A percentile compares a stretch with the other conserved stretches of the same genome.
Conservation (phyloP, 2,113 vertebrate genomes). For the Rhinolophus sinicus region DNA sequence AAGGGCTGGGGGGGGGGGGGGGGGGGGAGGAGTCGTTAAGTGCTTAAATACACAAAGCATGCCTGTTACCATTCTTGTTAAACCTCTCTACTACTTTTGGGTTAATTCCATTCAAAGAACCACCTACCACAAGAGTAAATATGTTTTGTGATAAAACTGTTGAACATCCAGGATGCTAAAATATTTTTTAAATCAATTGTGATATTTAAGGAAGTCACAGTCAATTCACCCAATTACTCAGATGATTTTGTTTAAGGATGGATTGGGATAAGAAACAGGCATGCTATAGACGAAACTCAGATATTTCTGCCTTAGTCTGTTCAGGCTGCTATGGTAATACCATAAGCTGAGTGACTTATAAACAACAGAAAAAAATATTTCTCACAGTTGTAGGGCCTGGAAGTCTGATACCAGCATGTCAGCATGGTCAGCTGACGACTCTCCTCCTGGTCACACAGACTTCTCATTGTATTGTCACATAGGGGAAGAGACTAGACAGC, state of each 20-base stretch:
- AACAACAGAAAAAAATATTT: not conserved
- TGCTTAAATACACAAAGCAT: not conserved
- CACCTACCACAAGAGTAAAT: not conserved
- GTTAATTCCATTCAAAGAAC: not conserved
- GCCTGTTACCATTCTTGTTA: not conserved
- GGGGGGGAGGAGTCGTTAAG: not conserved
- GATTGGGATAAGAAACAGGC: not conserved
- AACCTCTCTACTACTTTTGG: not conserved
- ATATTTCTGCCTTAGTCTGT: not conserved
- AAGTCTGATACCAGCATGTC: not conserved
- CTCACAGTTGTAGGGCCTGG: not conserved
- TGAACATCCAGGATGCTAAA: not conserved
- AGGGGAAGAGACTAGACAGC: not conserved
- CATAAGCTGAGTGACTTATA: not conserved
- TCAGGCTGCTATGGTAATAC: not conserved
- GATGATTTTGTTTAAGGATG: not conserved
- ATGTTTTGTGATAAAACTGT: not conserved
- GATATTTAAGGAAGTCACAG: not conserved
- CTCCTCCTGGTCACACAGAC: not conserved
- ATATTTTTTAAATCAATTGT: not conserved
- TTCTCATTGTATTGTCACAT: not conserved
- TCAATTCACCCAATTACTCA: not conserved
- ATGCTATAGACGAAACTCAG: not conserved
- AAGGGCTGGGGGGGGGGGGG: not conserved
- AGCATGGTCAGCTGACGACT: not conserved